These are phyloP conservation scores for Argopecten irradians DNA, from an alignment of 1,140 invertebrate genomes.

Conservation along the genomic window DNA sequence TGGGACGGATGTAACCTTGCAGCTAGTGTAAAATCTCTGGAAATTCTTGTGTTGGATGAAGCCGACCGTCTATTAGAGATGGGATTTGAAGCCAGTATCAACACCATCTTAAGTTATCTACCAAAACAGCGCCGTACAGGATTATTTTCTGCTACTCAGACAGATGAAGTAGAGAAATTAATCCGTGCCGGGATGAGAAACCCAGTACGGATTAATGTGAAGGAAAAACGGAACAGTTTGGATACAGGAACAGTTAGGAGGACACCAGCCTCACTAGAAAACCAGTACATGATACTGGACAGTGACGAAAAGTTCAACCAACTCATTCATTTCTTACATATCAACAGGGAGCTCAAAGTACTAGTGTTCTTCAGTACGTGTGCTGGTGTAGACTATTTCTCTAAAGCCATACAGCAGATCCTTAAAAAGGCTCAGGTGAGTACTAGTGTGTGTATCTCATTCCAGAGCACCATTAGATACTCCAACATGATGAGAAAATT, in stretches of 20 bases:
- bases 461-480: too few species aligned
- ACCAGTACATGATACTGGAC: slow-evolving; percentile 89
- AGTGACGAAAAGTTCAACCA: slow-evolving; percentile 86
- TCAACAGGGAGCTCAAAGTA: slow-evolving; percentile 84
- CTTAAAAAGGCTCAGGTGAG: slow-evolving; percentile 55
- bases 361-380: slow-evolving; percentile 98
- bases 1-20: slow-evolving; percentile 81
- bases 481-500: too few species aligned
- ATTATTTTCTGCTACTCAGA: slow-evolving; percentile 99
- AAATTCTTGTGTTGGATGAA: slow-evolving; percentile 97
- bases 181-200: slow-evolving; percentile 96
- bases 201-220: slow-evolving; percentile 93
- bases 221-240: slow-evolving; percentile 83
- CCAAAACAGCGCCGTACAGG: slow-evolving; percentile 96
- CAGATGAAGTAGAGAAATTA: slow-evolving; percentile 93
- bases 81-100: slow-evolving; percentile 92
- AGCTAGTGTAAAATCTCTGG: slow-evolving; percentile 85
- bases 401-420: slow-evolving; percentile 81
- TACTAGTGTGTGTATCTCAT: background rate
- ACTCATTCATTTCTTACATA: slow-evolving; percentile 85
- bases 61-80: slow-evolving; percentile 95
- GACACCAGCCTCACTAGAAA: slow-evolving; percentile 89
- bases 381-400: slow-evolving; percentile 97
- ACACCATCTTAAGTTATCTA: slow-evolving; percentile 92
- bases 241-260: slow-evolving; percentile 74